phyloP scores from a whole-genome alignment of 1,140 invertebrate species.

The Cydia amplana region DNA sequence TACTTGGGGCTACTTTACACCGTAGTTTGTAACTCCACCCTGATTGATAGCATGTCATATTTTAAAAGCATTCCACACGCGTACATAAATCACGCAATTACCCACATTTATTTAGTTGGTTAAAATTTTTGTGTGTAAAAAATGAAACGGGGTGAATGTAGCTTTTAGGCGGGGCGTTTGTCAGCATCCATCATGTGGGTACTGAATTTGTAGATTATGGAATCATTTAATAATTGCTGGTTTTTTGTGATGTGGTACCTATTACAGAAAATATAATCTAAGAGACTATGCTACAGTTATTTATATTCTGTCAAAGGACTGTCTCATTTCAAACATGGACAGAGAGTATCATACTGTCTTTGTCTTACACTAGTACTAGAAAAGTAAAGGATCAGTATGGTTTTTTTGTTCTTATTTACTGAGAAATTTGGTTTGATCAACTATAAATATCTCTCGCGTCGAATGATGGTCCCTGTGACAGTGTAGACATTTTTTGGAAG shows the following conservation, averaged over 20 bases:
- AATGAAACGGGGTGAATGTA: not conserved
- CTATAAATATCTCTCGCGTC: too few relatives aligned
- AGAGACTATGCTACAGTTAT: too few relatives aligned
- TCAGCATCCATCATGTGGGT: slow-evolving; percentile 7
- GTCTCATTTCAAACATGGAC: too few relatives aligned
- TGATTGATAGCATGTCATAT: slow-evolving; percentile 29
- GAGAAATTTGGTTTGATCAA: too few relatives aligned
- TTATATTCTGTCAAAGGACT: too few relatives aligned
- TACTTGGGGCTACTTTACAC: not conserved
- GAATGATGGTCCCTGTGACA: too few relatives aligned
- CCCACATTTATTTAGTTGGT: slow-evolving; percentile 31
- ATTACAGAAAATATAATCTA: too few relatives aligned
- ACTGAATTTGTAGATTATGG: not conserved
- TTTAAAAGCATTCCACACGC: slow-evolving; percentile 30
- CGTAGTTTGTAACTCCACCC: not conserved
- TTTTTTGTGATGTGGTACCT: not conserved
- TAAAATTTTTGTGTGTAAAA: slow-evolving; percentile 20
- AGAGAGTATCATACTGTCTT: too few relatives aligned
- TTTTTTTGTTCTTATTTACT: too few relatives aligned
- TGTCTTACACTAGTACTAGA: too few relatives aligned
- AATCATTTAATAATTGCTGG: slow-evolving; percentile 9
- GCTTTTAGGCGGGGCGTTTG: slow-evolving; percentile 11
- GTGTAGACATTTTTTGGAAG: too few relatives aligned
- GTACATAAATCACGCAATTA: slow-evolving; percentile 29
- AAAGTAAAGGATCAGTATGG: too few relatives aligned